These are phyloP conservation scores for Enteromius paludinosus DNA, from an alignment of 2,797 vertebrate genomes.

Conservation along the genomic window DNA sequence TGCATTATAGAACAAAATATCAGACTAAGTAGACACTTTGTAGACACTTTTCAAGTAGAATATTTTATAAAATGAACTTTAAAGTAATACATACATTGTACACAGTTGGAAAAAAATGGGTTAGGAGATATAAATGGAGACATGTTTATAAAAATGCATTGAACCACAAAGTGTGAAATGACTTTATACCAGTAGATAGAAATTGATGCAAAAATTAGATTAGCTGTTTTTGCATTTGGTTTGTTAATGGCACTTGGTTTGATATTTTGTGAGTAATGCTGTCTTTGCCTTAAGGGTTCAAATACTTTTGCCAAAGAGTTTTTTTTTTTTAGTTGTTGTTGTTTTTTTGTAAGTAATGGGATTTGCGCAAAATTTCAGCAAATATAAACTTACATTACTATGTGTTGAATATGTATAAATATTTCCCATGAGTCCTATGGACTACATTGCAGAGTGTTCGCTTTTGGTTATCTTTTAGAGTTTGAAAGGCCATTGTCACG, in stretches of 20 bases:
- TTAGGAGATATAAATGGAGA: background rate
- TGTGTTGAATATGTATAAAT: constrained; percentile 1
- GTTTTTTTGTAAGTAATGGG: too few species aligned
- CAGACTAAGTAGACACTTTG: too few species aligned
- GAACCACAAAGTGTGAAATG: background rate
- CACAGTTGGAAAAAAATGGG: background rate
- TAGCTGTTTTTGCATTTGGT: background rate
- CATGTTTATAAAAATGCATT: background rate
- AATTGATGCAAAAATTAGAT: background rate
- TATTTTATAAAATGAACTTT: background rate
- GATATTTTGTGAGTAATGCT: background rate
- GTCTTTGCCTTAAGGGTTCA: background rate
- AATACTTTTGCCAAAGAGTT: background rate
- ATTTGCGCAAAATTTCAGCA: background rate
- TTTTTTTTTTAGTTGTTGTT: too few species aligned
- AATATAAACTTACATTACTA: too few species aligned
- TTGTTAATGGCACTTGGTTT: background rate
- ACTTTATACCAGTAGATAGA: background rate
- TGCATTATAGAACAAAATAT: background rate
- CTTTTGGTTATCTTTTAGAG: background rate
- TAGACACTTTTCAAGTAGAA: background rate
- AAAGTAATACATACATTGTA: background rate
- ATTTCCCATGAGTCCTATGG: background rate
- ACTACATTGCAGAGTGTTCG: background rate
- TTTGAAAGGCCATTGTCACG: background rate